These are phyloP conservation scores for Harpalus rubripes DNA, from an alignment of 2,888 invertebrate species.

Conservation along the genomic window DNA sequence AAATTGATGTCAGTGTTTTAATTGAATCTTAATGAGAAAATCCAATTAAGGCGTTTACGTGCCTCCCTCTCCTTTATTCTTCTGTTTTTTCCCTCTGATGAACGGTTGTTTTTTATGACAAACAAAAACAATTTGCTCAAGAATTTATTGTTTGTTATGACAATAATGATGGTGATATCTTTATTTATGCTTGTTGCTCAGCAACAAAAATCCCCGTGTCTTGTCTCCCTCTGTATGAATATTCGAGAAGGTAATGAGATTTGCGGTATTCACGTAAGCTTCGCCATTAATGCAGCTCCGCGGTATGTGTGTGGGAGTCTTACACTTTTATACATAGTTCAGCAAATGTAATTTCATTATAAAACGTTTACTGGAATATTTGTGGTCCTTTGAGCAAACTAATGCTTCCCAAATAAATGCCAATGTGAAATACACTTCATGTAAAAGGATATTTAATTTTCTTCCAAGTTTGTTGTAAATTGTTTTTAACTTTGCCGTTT, in stretches of 20 bases:
- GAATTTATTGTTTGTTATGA: not conserved
- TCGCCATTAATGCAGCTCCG: not conserved
- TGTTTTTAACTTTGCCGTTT: not conserved
- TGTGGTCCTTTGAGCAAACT: not conserved
- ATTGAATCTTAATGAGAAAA: conserved; percentile 66
- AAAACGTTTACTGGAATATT: not conserved
- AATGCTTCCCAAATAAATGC: not conserved
- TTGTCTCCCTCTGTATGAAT: not conserved
- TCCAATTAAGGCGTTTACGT: conserved; percentile 55
- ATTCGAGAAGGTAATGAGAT: not conserved
- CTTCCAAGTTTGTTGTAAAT: not conserved
- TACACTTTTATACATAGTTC: conserved; percentile 6
- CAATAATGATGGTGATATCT: too few species aligned
- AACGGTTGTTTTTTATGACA: conserved; percentile 38
- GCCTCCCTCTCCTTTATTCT: conserved; percentile 31
- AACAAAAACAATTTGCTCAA: conserved; percentile 19
- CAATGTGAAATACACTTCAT: not conserved
- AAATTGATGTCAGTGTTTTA: conserved; percentile 59
- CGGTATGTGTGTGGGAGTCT: not conserved
- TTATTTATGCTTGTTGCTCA: not conserved
- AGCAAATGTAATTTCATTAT: not conserved
- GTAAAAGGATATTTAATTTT: not conserved
- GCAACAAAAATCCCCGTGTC: not conserved
- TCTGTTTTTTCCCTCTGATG: conserved; percentile 37
- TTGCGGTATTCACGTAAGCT: not conserved